Evolutionary conservation across 2,888 invertebrate species (phyloP), one percentile per base, ranked within the genome.

Genomic region (Limnephilus marmoratus): DNA sequence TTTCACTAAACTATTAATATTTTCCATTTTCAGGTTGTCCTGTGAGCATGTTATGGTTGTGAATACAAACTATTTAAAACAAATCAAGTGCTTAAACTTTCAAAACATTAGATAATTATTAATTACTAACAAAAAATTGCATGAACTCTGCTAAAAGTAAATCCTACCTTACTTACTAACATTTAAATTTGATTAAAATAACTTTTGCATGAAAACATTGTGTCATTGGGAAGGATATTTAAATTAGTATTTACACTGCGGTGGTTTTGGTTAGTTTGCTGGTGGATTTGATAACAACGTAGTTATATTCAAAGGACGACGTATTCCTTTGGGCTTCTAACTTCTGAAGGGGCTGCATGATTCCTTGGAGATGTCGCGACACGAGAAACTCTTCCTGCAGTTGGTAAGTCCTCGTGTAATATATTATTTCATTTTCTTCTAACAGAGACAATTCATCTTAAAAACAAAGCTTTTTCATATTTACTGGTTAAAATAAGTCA

Each of bases 341-440:
- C n/a, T 85, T 85, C 45, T 85, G 86, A 68, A 80, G 80, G 68
- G 68, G 34, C 53, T 68, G 88, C 88, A 88, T 80, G 88, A 34
- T 88, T 24, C 68, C 83, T 80, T 95, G 95, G 95, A 95, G 94
- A 95, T 94, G 94, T 94, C 95, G 94, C 95, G 95, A 94, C 96
- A 96, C 94, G 68, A 68, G 24, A 97, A 97, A 95, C 96, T 96
- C 94, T 96, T 96, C 94, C 96, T 96, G 94, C 96, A 96, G 94
- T 95, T 96, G 96, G 96, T 97, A 94, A 97, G 96, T 95, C n/a
- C 7, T 37, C 7, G 18, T 29, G 2, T 83, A 37, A 34, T 34
- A 31, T 45, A 45, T 1, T 45, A 45, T 45, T 45, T 13, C 11
- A 45, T 45, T 11, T 45, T 13, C 12, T 12, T 45, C 45, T 12